These are phyloP conservation scores for Petrolisthes manimaculis DNA, from an alignment of 2,888 invertebrate genomes.

Conservation along the genomic window DNA sequence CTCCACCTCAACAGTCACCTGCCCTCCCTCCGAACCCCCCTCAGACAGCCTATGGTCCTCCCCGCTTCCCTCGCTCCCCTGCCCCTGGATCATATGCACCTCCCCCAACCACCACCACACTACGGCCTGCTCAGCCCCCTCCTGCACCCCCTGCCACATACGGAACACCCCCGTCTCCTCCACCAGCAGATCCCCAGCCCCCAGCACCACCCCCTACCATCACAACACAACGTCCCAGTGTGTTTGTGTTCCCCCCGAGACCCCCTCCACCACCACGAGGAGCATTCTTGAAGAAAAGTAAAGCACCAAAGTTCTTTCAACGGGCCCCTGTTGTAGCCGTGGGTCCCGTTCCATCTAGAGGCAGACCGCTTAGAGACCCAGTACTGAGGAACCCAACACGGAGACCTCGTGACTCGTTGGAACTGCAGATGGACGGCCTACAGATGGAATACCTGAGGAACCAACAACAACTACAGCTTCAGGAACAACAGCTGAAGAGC, in stretches of 20 bases:
- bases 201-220: constrained; percentile 34
- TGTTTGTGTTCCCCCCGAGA: not conserved
- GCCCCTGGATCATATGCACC: not conserved
- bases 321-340: constrained; percentile 40
- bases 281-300: constrained; percentile 27
- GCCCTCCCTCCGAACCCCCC: constrained; percentile 33
- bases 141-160: constrained; percentile 19
- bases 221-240: not conserved
- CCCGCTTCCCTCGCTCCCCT: constrained; percentile 18
- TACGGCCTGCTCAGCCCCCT: not conserved
- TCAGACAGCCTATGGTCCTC: constrained; percentile 7
- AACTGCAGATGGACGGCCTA: constrained; percentile 35
- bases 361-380: not conserved
- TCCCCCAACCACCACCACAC: constrained; percentile 21
- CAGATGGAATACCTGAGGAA: constrained; percentile 33
- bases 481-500: constrained; percentile 78
- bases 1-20: constrained; percentile 40
- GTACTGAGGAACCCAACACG: not conserved
- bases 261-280: constrained; percentile 26
- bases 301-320: constrained; percentile 24
- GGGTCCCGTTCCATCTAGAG: constrained; percentile 25
- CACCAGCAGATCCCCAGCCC: constrained; percentile 19
- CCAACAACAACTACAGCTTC: constrained; percentile 79
- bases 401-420: not conserved
- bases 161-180: constrained; percentile 21